Percentiles rank a stretch among this genome's conserved stretches.
These are phyloP conservation scores for Drosophila rubida DNA, from an alignment of 2,888 invertebrate genomes.

Conservation along the genomic window DNA sequence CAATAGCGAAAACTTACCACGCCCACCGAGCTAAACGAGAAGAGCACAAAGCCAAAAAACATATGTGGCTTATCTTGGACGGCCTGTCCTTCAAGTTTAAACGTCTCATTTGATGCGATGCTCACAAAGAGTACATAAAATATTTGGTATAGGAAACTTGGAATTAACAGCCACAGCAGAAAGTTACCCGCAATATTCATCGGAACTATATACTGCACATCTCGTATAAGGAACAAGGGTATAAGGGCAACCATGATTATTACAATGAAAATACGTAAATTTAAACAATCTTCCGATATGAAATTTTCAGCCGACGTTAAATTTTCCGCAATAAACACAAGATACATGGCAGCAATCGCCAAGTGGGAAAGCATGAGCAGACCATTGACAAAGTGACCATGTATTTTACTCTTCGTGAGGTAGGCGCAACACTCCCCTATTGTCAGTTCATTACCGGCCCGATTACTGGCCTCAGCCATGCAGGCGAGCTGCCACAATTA, in stretches of 20 bases:
- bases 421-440: slow-evolving; percentile 1
- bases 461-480: slow-evolving; percentile 2
- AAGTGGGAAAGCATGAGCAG: slow-evolving; percentile 6
- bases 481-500: not conserved
- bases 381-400: slow-evolving; percentile 4
- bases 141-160: too few species aligned
- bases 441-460: not conserved
- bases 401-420: not conserved
- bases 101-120: too few species aligned
- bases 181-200: slow-evolving; percentile 9
- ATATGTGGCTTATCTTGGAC: too few species aligned
- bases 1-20: slow-evolving; percentile 86
- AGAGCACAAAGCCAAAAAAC: slow-evolving; percentile 95
- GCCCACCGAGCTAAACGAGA: slow-evolving; percentile 92
- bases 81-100: too few species aligned
- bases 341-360: slow-evolving; percentile 1
- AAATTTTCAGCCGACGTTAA: not conserved
- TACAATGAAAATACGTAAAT: not conserved
- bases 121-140: too few species aligned
- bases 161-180: not conserved
- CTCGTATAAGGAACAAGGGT: slow-evolving; percentile 9
- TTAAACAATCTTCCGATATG: not conserved
- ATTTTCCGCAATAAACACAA: slow-evolving; percentile 6
- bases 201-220: slow-evolving; percentile 9
- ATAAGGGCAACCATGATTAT: not conserved